Evolutionary conservation across 2,797 vertebrate species (phyloP).

Genomic region (Euthynnus affinis): DNA sequence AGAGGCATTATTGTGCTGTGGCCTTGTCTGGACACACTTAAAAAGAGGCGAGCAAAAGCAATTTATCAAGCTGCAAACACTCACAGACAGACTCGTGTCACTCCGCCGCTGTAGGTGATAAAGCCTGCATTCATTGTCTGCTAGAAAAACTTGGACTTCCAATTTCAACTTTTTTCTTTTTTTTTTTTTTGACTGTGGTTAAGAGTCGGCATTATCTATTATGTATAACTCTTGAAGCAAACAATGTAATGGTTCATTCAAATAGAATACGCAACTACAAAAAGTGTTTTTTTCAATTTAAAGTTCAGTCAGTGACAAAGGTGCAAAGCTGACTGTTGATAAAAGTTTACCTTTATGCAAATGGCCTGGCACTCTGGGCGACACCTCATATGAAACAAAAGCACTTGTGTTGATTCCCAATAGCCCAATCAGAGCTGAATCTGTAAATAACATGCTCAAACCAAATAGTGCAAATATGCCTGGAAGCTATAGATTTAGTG

Average conservation of each 20-base stretch:
- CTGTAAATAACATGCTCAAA: slow-evolving; percentile 30
- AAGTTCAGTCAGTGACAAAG: neutral
- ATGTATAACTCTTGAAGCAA: neutral
- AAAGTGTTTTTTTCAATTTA: neutral
- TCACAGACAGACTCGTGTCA: slow-evolving; percentile 39
- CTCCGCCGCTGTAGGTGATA: slow-evolving; percentile 39
- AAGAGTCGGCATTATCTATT: neutral
- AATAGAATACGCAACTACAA: neutral
- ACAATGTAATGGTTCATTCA: neutral
- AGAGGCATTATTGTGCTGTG: slow-evolving; percentile 56
- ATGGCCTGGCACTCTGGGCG: neutral
- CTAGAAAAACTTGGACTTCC: slow-evolving; percentile 42
- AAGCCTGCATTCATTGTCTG: slow-evolving; percentile 30
- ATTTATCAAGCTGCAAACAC: slow-evolving; percentile 59
- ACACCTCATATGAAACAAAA: slow-evolving; percentile 1
- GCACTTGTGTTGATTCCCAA: slow-evolving; percentile 17
- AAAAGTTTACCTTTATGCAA: slow-evolving; percentile 2
- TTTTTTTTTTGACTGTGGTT: neutral
- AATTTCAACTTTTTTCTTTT: neutral
- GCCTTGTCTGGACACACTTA: slow-evolving; percentile 66
- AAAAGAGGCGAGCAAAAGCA: slow-evolving; percentile 67
- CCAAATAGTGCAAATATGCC: slow-evolving; percentile 2
- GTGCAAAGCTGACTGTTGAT: neutral
- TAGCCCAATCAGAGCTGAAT: slow-evolving; percentile 13
- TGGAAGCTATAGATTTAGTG: slow-evolving; percentile 19